A percentile compares a stretch with the other conserved stretches of the same genome.
Evolutionary conservation across 30 jellyfish, hydroid and myxozoan genomes (phyloP).

Genomic region (Turritopsis dohrnii): DNA sequence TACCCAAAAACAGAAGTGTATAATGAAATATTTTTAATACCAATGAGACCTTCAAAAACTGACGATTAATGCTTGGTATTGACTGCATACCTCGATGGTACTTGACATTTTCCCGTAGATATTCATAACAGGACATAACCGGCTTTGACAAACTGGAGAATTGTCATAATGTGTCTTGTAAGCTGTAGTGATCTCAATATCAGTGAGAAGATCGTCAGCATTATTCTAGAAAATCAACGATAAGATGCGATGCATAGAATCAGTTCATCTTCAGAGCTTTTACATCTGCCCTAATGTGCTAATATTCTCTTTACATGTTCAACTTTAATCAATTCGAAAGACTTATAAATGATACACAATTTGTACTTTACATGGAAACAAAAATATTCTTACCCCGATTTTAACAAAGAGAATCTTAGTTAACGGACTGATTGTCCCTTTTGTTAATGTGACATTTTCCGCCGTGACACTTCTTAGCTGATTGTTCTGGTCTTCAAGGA

Average conservation of each 20-base stretch:
- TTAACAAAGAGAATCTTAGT: neutral
- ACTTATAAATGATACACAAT: too few species aligned
- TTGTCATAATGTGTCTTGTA: neutral
- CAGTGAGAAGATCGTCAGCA: neutral
- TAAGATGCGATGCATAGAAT: too few species aligned
- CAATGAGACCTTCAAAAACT: too few species aligned
- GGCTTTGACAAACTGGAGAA: neutral
- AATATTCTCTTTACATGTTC: too few species aligned
- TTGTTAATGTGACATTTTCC: neutral
- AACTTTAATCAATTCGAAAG: too few species aligned
- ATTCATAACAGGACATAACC: neutral
- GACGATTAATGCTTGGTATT: too few species aligned
- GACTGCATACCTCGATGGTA: conserved; percentile 35
- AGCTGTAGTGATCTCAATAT: neutral
- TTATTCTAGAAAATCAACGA: neutral
- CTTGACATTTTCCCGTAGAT: conserved; percentile 6
- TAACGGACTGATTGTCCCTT: neutral
- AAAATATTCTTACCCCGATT: neutral
- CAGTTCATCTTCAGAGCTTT: too few species aligned
- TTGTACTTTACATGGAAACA: too few species aligned
- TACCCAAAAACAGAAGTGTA: neutral
- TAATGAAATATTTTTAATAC: too few species aligned
- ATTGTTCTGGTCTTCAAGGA: neutral
- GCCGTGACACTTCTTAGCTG: neutral
- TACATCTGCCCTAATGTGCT: too few species aligned